Percentiles rank a stretch among this genome's conserved stretches.
phyloP scores from a whole-genome alignment of 2,797 vertebrate genomes.

The Delichon dasypus region DNA sequence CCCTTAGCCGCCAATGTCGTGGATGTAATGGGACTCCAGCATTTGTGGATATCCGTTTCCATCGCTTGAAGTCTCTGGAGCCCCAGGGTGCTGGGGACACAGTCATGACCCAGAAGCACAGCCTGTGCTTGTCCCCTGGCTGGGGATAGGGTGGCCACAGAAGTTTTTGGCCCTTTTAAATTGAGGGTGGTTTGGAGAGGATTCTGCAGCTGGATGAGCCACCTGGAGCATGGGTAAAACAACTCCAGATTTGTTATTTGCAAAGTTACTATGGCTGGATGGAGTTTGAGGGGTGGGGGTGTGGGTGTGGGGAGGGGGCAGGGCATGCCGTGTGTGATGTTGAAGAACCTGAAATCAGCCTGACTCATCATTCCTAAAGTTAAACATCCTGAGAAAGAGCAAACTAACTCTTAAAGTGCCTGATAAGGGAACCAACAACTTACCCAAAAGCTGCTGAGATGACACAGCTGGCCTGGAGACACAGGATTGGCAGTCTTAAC shows the following conservation, averaged over 20 bases:
- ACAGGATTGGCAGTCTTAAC: neutral
- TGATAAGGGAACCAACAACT: neutral
- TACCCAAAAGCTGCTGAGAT: neutral
- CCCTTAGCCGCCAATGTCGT: neutral
- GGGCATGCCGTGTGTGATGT: fast-evolving
- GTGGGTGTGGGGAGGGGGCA: no score
- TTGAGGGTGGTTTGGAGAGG: neutral
- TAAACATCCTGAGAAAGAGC: neutral
- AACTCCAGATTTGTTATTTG: neutral
- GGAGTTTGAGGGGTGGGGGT: no score
- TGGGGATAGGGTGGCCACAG: fast-evolving
- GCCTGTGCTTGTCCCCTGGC: neutral
- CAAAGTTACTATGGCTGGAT: neutral
- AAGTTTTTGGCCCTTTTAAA: neutral
- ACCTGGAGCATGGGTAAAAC: neutral
- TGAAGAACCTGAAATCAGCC: neutral
- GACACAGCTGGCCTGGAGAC: neutral
- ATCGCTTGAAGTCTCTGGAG: neutral
- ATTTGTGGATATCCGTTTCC: fast-evolving
- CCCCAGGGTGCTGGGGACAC: fast-evolving
- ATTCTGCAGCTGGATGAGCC: neutral
- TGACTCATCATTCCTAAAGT: no score
- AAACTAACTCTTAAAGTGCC: neutral
- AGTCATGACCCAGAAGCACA: no score
- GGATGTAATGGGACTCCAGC: no score